phyloP scores from a whole-genome alignment of 2,113 vertebrate genomes.

The Leuciscus idus region DNA sequence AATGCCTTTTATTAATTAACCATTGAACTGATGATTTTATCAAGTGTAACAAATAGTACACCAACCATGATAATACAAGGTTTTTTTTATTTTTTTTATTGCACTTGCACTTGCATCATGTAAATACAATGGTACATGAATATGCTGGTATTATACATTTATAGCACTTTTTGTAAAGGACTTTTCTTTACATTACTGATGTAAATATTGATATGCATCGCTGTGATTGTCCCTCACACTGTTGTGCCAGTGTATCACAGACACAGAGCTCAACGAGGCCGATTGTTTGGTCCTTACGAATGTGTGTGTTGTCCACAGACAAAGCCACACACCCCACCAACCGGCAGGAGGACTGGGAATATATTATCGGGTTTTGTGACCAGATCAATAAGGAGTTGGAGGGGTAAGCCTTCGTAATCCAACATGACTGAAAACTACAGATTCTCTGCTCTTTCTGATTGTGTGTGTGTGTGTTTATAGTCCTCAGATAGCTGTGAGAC shows the following conservation, averaged over 20 bases:
- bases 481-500: slow-evolving; percentile 92
- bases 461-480: slow-evolving; percentile 68
- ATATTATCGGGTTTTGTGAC: slow-evolving; percentile 98
- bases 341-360: slow-evolving; percentile 98
- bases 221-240: slow-evolving; percentile 2
- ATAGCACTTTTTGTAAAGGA: background rate
- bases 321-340: slow-evolving; percentile 97
- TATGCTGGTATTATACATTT: background rate
- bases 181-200: background rate
- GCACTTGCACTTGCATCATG: background rate
- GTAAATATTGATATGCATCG: background rate
- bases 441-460: background rate
- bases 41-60: background rate
- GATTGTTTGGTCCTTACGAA: background rate
- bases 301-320: slow-evolving; percentile 75
- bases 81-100: background rate
- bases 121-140: background rate
- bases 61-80: background rate
- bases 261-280: background rate
- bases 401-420: slow-evolving; percentile 77
- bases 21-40: background rate
- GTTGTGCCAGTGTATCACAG: slow-evolving; percentile 8
- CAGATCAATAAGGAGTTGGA: slow-evolving; percentile 98
- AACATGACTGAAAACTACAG: background rate
- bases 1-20: background rate